phyloP scores from a whole-genome alignment of 1,140 invertebrate species.

The Dendroctonus valens region DNA sequence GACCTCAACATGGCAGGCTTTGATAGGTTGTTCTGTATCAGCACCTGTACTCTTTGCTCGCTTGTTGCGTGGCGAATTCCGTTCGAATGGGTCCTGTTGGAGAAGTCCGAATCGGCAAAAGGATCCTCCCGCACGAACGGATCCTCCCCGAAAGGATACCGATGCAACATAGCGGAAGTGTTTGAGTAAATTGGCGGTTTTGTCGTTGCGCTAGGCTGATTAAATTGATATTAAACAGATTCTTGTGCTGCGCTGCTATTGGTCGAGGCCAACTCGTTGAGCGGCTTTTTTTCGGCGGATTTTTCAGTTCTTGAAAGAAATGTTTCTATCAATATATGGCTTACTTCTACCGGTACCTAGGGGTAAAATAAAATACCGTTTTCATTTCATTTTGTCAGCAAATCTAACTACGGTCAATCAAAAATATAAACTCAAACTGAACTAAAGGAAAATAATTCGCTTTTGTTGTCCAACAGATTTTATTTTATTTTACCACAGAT shows the following conservation, averaged over 20 bases:
- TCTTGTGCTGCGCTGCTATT: slow-evolving; percentile 16
- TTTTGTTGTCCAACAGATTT: slow-evolving; percentile 5
- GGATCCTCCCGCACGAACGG: slow-evolving; percentile 66
- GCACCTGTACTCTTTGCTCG: slow-evolving; percentile 7
- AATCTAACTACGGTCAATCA: slow-evolving; percentile 22
- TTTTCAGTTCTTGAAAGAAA: slow-evolving; percentile 91
- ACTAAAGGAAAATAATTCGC: slow-evolving; percentile 13
- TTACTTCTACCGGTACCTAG: slow-evolving; percentile 83
- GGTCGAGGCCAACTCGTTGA: slow-evolving; percentile 73
- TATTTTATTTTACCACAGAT: slow-evolving; percentile 46
- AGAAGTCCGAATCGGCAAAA: slow-evolving; percentile 58
- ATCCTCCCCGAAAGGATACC: slow-evolving; percentile 71
- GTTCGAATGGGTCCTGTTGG: slow-evolving; percentile 64
- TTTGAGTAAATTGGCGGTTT: slow-evolving; percentile 42
- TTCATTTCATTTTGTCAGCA: slow-evolving; percentile 5
- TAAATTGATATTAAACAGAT: slow-evolving; percentile 33
- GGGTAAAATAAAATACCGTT: slow-evolving; percentile 46
- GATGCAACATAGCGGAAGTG: slow-evolving; percentile 45
- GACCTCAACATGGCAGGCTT: slow-evolving; percentile 40
- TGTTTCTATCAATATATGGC: slow-evolving; percentile 91
- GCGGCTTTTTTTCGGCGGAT: slow-evolving; percentile 85
- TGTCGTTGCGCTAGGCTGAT: slow-evolving; percentile 44
- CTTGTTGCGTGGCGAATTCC: slow-evolving; percentile 46
- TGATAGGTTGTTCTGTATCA: slow-evolving; percentile 27
- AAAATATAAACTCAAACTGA: slow-evolving; percentile 27